Conservation (phyloP, 2,888 invertebrate species). For the Asteroscopus sphinx region DNA sequence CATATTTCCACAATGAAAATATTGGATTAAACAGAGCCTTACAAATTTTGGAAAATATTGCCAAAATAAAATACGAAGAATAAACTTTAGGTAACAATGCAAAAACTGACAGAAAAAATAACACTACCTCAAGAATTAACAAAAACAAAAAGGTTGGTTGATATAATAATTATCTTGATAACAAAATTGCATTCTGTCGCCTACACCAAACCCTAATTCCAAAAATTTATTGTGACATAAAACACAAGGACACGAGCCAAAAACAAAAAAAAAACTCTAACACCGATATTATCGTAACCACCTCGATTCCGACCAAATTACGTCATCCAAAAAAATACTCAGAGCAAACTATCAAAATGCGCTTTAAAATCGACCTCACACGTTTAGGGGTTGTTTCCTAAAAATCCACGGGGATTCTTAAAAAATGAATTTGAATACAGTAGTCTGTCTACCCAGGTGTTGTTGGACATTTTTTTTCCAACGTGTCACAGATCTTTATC, state of each 20-base stretch:
- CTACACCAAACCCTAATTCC: slow-evolving; percentile 42
- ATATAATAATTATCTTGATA: slow-evolving; percentile 44
- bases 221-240: slow-evolving; percentile 49
- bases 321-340: slow-evolving; percentile 71
- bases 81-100: not conserved
- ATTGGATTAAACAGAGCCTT: not conserved
- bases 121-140: slow-evolving; percentile 18
- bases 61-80: not conserved
- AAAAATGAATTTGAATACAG: slow-evolving; percentile 86
- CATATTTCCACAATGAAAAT: too few relatives aligned
- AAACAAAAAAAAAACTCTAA: slow-evolving; percentile 37
- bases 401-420: slow-evolving; percentile 75
- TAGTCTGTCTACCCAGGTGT: slow-evolving; percentile 70
- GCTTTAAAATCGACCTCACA: slow-evolving; percentile 78
- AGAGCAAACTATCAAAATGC: slow-evolving; percentile 67
- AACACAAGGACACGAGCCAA: slow-evolving; percentile 55
- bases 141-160: slow-evolving; percentile 29
- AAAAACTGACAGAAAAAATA: slow-evolving; percentile 21
- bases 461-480: slow-evolving; percentile 68
- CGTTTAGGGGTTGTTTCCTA: slow-evolving; percentile 76
- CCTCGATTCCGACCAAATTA: slow-evolving; percentile 66
- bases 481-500: slow-evolving; percentile 89
- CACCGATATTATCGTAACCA: slow-evolving; percentile 66
- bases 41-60: not conserved
- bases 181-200: slow-evolving; percentile 41